Evolutionary conservation across 2,113 vertebrate genomes (phyloP).

Genomic region (Plecturocebus donacophilus): DNA sequence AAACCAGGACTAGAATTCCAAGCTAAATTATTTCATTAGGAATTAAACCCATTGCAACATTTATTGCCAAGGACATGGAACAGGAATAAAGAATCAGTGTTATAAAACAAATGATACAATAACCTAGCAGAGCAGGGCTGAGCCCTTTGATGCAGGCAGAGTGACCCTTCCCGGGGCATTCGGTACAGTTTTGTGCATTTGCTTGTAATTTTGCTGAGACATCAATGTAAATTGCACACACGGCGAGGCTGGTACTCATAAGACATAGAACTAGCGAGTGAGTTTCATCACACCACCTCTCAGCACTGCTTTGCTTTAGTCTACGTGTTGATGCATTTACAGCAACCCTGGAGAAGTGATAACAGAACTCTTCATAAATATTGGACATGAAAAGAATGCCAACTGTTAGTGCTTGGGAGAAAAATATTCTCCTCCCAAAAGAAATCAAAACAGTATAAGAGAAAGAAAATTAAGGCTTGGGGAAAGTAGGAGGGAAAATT

Average conservation of each 20-base stretch:
- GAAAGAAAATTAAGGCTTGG: neutral
- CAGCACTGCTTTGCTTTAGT: neutral
- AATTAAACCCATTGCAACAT: neutral
- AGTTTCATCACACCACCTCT: neutral
- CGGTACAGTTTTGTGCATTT: neutral
- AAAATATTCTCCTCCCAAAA: neutral
- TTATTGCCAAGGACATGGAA: neutral
- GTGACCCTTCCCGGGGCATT: rapidly evolving
- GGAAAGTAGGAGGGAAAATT: neutral
- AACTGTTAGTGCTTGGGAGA: neutral
- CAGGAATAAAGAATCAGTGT: neutral
- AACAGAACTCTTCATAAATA: neutral
- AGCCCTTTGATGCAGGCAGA: no score
- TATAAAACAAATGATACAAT: neutral
- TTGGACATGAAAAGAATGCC: neutral
- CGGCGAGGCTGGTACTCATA: neutral
- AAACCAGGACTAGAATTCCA: constrained; percentile 1
- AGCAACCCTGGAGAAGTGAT: neutral
- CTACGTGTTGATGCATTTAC: neutral
- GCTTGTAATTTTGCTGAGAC: neutral
- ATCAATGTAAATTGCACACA: neutral
- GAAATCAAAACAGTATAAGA: neutral
- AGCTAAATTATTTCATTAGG: neutral
- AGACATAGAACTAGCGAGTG: rapidly evolving
- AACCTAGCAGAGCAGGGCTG: neutral